Evolutionary conservation across 2,797 vertebrate species (phyloP), one percentile per base, ranked within the genome.

Genomic region (Halcyon smyrnensis): DNA sequence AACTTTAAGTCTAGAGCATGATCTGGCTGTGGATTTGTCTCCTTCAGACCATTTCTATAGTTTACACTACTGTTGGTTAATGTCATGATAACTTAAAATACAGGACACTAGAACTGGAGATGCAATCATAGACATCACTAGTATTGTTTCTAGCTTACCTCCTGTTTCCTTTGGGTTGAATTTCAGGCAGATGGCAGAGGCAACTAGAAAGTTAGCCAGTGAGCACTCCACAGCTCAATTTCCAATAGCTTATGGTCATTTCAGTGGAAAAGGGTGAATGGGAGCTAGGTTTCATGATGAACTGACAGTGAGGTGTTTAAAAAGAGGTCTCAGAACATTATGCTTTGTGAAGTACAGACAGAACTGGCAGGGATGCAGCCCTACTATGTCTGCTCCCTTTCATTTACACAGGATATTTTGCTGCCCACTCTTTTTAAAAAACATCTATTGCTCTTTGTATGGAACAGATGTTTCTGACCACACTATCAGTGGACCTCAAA

Each of bases 121-220:
- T 50, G 23, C 25, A 25, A 50, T 25, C 13, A 50, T 15, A 50
- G 48, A 50, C 48, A 27, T 50, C 48, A 50, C 19, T 41, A 86
- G 45, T 69, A 14, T 48, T 28, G 85, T 87, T 97, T 96, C 91
- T 68, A 85, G 57, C 80, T 51, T 89, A 78, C 65, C 69, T 97
- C 71, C 78, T 83, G 60, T 87, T 97, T 94, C 81, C 63, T 10
- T 50, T 48, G 67, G 71, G 59, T 82, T 95, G n/a, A 43, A 64
- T 95, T 97, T 95, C 88, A 89, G 87, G 93, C 93, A 97, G 96
- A 97, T 88, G 94, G 94, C 57, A 78, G 45, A 95, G 83, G 70
- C 71, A 93, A 81, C 74, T 89, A 91, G 96, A 80, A 95, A 89
- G 51, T 6, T 74, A 48, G 85, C 95, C 97, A 95, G 76, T 62